These are phyloP conservation scores for Anser brachyrhynchus DNA, from an alignment of 2,113 vertebrate genomes.

Conservation along the genomic window DNA sequence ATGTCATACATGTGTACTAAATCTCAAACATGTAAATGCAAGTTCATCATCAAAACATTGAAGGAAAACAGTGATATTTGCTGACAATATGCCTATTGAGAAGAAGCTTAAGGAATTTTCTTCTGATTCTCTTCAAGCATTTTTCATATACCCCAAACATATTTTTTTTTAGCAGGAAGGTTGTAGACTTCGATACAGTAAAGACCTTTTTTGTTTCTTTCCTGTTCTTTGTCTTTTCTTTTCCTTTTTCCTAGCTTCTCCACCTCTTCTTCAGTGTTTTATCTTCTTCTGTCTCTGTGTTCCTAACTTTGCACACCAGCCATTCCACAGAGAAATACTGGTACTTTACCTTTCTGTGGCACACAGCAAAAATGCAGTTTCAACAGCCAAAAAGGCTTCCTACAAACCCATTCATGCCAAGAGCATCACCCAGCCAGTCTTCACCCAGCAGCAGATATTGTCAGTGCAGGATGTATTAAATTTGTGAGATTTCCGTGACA, in stretches of 20 bases:
- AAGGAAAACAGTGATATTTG: background rate
- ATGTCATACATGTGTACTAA: rapidly evolving
- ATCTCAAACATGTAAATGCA: background rate
- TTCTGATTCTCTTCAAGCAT: background rate
- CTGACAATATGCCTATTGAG: background rate
- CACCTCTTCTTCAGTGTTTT: background rate
- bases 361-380: background rate
- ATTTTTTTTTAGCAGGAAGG: background rate
- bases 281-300: background rate
- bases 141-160: background rate
- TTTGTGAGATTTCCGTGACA: background rate
- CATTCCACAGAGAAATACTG: background rate
- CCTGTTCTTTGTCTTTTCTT: background rate
- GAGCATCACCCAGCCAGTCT: background rate
- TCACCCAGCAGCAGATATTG: background rate
- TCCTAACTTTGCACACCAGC: background rate
- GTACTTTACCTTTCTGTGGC: background rate
- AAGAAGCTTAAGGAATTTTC: background rate
- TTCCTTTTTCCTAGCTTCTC: background rate
- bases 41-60: background rate
- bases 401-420: background rate
- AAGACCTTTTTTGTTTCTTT: background rate
- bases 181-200: background rate
- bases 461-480: background rate
- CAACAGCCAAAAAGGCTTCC: background rate